phyloP scores from a whole-genome alignment of 35 echinoderm and acorn worm species.

The Hemicentrotus pulcherrimus region DNA sequence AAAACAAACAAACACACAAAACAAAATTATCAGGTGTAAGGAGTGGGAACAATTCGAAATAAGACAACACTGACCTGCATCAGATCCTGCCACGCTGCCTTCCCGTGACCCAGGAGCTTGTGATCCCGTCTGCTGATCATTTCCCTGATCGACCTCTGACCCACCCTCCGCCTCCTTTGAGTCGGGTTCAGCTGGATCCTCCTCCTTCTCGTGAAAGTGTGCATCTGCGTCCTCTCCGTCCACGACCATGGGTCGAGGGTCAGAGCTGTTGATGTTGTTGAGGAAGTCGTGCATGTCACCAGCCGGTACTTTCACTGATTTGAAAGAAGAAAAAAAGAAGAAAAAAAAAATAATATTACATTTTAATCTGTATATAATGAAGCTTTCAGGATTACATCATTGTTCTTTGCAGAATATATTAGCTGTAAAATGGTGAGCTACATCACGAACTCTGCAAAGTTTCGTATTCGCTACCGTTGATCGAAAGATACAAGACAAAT shows the following conservation, averaged over 20 bases:
- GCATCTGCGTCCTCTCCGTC: neutral
- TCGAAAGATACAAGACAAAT: too few species aligned
- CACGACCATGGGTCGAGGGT: neutral
- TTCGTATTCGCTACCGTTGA: too few species aligned
- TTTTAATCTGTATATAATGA: too few species aligned
- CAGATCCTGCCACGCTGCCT: neutral
- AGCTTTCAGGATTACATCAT: too few species aligned
- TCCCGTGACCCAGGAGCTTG: neutral
- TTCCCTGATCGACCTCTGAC: neutral
- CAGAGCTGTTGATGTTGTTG: neutral
- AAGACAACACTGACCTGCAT: neutral
- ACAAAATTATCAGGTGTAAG: neutral
- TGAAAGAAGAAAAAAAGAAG: neutral
- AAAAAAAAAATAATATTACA: neutral
- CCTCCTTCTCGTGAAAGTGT: conserved; percentile 6
- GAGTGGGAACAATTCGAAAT: neutral
- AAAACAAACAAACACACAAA: too few species aligned
- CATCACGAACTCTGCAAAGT: too few species aligned
- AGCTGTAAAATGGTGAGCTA: too few species aligned
- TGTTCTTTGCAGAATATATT: too few species aligned
- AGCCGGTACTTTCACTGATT: conserved; percentile 24
- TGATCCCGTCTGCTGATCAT: neutral
- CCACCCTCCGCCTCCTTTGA: too few species aligned
- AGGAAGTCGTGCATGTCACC: conserved; percentile 13
- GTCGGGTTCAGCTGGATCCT: neutral